phyloP scores from a whole-genome alignment of 2,888 invertebrate species.

The Eurois occulta region DNA sequence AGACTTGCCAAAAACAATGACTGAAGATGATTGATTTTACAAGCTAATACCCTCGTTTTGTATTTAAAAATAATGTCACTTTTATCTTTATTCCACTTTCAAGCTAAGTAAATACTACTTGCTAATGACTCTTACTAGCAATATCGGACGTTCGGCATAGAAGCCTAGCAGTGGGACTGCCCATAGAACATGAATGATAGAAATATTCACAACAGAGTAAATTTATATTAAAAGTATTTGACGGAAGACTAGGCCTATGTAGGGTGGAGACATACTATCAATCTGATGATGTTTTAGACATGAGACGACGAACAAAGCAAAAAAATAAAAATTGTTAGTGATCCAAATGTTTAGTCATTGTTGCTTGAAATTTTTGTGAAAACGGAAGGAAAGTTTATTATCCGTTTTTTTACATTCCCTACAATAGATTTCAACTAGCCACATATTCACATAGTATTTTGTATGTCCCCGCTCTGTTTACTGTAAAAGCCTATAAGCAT shows the following conservation, averaged over 20 bases:
- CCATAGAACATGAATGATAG: conserved; percentile 38
- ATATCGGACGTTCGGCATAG: conserved; percentile 29
- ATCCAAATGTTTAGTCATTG: neutral
- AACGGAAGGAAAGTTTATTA: neutral
- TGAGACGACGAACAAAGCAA: neutral
- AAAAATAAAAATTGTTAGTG: neutral
- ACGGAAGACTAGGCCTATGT: conserved; percentile 60
- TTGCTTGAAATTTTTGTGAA: neutral
- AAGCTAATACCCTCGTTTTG: conserved; percentile 47
- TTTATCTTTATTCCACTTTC: conserved; percentile 43
- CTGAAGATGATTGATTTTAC: conserved; percentile 12
- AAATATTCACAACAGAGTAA: conserved; percentile 58
- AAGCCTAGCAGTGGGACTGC: conserved; percentile 29
- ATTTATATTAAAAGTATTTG: conserved; percentile 28
- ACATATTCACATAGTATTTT: neutral
- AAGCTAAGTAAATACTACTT: conserved; percentile 46
- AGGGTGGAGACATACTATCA: conserved; percentile 14
- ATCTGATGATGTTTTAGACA: neutral
- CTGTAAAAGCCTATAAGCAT: conserved; percentile 51
- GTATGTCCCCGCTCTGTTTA: conserved; percentile 21
- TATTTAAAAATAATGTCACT: conserved; percentile 46
- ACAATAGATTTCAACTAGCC: neutral
- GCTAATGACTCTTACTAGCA: conserved; percentile 32
- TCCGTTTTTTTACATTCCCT: neutral
- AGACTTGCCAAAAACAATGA: conserved; percentile 28